phyloP scores from a whole-genome alignment of 2,888 invertebrate species.

The Fragum fragum region DNA sequence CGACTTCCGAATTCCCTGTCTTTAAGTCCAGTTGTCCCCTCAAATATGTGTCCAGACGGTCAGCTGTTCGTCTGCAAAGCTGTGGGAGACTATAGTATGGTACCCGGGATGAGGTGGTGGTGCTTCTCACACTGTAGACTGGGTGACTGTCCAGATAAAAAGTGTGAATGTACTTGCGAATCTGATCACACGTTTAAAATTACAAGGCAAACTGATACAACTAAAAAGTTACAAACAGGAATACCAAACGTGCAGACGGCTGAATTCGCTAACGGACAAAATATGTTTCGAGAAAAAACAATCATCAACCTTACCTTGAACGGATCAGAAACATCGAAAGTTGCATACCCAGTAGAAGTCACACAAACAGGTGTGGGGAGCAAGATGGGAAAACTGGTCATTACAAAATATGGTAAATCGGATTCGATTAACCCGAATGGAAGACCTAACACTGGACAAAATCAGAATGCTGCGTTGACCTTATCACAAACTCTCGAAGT shows the following conservation, averaged over 20 bases:
- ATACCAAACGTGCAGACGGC: background rate
- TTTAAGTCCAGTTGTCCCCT: background rate
- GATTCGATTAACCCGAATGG: background rate
- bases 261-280: background rate
- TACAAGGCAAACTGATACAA: background rate
- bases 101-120: slow-evolving; percentile 63
- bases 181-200: background rate
- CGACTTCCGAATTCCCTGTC: background rate
- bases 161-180: slow-evolving; percentile 47
- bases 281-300: slow-evolving; percentile 8
- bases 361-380: background rate
- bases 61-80: slow-evolving; percentile 44
- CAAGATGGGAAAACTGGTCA: background rate
- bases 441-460: background rate
- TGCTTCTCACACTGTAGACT: slow-evolving; percentile 56
- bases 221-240: background rate
- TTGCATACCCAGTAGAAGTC: background rate
- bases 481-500: too few relatives aligned
- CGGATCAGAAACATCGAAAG: slow-evolving; percentile 11
- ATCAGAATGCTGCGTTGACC: background rate
- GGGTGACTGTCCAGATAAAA: slow-evolving; percentile 46
- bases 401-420: slow-evolving; percentile 6
- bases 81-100: slow-evolving; percentile 32
- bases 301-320: slow-evolving; percentile 28
- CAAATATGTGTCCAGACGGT: slow-evolving; percentile 19